Percentiles rank a stretch among this genome's conserved stretches.
phyloP scores from a whole-genome alignment of 2,113 vertebrate genomes.

The Pyrgilauda ruficollis region DNA sequence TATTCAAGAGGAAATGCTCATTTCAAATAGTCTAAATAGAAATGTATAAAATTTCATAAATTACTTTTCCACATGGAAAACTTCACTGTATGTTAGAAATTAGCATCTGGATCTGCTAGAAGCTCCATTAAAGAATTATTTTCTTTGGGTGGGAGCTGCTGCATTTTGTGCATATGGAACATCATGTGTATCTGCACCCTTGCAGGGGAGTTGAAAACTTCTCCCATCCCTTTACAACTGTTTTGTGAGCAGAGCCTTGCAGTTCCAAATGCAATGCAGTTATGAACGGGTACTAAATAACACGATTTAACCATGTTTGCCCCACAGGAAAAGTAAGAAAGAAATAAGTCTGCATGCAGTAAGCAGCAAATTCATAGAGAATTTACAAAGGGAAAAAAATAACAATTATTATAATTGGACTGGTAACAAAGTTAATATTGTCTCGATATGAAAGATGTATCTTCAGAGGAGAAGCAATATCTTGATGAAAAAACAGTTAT shows the following conservation, averaged over 20 bases:
- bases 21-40: background rate
- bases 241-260: background rate
- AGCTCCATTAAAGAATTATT: background rate
- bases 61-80: background rate
- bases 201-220: background rate
- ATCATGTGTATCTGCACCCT: background rate
- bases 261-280: background rate
- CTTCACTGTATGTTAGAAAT: background rate
- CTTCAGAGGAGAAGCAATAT: background rate
- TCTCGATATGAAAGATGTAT: background rate
- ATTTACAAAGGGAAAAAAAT: background rate
- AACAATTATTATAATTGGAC: background rate
- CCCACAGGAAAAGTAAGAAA: background rate
- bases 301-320: background rate
- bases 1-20: background rate
- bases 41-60: background rate
- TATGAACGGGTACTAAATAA: background rate
- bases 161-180: background rate
- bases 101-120: background rate
- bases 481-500: background rate
- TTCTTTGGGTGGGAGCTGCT: background rate
- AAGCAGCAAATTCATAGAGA: background rate
- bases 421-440: background rate
- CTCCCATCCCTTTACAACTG: background rate
- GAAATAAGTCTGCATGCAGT: background rate